Evolutionary conservation across 2,888 invertebrate species (phyloP), one percentile per base, ranked within the genome.

Genomic region (Melolontha melolontha): DNA sequence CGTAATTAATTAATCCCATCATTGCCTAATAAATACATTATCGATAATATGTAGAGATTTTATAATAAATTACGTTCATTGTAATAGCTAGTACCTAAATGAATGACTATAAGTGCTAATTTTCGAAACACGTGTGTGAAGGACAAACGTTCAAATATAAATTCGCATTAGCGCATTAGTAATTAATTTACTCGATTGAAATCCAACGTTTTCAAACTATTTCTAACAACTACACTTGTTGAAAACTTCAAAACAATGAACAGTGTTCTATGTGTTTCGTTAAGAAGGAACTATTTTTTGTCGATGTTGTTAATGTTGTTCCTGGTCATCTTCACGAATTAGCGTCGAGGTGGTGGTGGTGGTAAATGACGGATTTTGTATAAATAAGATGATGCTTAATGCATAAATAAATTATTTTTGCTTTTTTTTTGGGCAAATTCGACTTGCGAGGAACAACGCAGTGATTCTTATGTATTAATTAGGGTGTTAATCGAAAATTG

Each of bases 361-460:
- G 59, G 59, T 44, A 59, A 29, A 59, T 47, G 29, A 44, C 29
- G 59, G 59, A 59, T 59, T 14, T 59, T 8, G 16, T 59, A 59
- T 59, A 59, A 59, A 59, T 59, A 44, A 29, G 59, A 27, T 59
- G 47, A 47, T 59, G 14, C 16, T 11, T 44, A n/a, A 49, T 59
- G 41, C 14, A n/a, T 34, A 16, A 27, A 27, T 27, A 44, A 57
- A 42, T 42, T 42, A 11, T 22, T 42, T 42, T 42, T 42, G 10
- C 44, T 16, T 16, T 47, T 44, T 34, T 34, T 34, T 34, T 34
- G 6, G 4, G 29, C 6, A 29, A 34, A 8, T 34, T 34, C 34
- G 34, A 8, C 7, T 10, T 34, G 8, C 34, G 34, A 8, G 2
- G 7, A 34, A 34, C 10, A 34, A 34, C 2, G 34, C 34, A 6